Base-by-base conservation (phyloP, 2,113 vertebrate genomes). In the Syrmaticus mikado region DNA sequence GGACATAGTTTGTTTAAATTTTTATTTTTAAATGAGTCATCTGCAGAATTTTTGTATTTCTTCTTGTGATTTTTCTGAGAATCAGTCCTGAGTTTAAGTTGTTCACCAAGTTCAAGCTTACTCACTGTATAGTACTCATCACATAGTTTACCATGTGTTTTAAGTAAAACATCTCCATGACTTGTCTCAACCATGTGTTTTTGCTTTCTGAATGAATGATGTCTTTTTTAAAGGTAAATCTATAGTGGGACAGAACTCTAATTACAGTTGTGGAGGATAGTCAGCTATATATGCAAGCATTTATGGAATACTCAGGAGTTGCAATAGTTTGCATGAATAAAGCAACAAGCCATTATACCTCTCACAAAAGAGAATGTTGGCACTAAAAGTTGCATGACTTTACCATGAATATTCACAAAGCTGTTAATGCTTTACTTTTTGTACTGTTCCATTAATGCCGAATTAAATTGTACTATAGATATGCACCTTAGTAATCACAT, bases 371-470 rank as follows among this genome's bases (percentile, higher is more conserved):
- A 60, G 34, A 67, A 24, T 50, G 11, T 70, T 85, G 58, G 34
- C n/a, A 83, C 6, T 17, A 87, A 55, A 14, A 85, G 36, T 34
- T 80, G 62, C 41, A 8, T 38, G 65, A 62, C 72, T 70, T 88
- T 74, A 41, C 8, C 5, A 81, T 81, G 60, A 92, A 86, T 92
- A 95, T 93, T 92, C 55, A 90, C 83, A 80, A 77, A 88, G 55
- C 40, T 67, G 24, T 71, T 92, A 86, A 13, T 34, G 18, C 3
- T 32, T 83, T 73, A 27, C 53, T 77, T 87, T 89, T 85, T 58
- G 28, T 71, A 60, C 16, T n/a, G 10, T 62, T 92, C 22, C n/a
- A 68, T 82, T 87, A 72, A 65, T 67, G 32, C 2, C 28, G 71
- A 77, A 61, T 74, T 40, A 78, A 90, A 36, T 32, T 82, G 38